Conservation (phyloP, 2,888 invertebrate genomes). For the Taphrorychus bicolor region DNA sequence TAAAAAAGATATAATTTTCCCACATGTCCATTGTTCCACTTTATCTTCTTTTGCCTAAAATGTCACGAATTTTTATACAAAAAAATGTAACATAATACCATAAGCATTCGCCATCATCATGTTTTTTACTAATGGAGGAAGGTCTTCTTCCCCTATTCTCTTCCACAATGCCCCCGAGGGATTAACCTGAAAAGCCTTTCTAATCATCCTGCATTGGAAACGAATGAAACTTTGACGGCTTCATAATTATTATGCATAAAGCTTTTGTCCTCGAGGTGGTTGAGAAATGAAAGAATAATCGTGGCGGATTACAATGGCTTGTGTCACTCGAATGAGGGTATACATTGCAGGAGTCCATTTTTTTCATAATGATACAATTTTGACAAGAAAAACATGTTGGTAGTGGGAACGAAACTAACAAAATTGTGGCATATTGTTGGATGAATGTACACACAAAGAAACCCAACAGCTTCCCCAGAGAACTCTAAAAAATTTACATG, state of each 20-base stretch:
- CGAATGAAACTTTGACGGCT: constrained; percentile 25
- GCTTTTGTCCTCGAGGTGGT: constrained; percentile 28
- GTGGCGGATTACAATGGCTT: background rate
- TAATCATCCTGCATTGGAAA: constrained; percentile 26
- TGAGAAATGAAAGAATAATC: constrained; percentile 22
- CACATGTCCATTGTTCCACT: no score
- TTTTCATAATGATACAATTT: background rate
- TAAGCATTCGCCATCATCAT: background rate
- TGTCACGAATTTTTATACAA: no score
- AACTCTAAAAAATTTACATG: constrained; percentile 15
- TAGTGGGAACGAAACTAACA: no score
- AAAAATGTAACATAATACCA: background rate
- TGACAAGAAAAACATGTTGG: background rate
- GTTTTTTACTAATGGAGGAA: background rate
- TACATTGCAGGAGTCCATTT: background rate
- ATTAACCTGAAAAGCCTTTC: constrained; percentile 21
- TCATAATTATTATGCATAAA: constrained; percentile 29
- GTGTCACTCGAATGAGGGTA: background rate
- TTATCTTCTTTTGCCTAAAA: no score
- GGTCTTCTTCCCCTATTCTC: constrained; percentile 2
- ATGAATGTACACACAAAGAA: background rate
- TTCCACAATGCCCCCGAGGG: constrained; percentile 10
- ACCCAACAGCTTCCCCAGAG: background rate
- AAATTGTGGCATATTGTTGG: no score
- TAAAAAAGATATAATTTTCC: no score